Conservation (phyloP, 2,888 invertebrate species). For the Parnassius apollo region DNA sequence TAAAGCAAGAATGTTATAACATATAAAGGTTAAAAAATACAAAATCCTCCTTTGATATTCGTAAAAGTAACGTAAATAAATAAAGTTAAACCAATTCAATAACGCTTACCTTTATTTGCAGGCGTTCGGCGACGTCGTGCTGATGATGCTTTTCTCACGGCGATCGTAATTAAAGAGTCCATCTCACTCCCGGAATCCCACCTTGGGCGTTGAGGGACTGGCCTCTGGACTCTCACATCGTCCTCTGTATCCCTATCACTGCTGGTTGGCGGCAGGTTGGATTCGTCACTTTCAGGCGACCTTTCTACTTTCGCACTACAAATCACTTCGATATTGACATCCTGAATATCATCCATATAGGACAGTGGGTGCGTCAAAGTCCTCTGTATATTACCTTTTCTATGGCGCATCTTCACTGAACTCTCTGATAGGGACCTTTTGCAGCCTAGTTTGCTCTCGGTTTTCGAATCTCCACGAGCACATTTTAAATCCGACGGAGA, state of each 20-base stretch:
- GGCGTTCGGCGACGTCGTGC: conserved; percentile 81
- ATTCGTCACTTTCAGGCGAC: conserved; percentile 71
- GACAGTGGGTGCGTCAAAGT: conserved; percentile 76
- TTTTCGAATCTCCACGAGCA: conserved; percentile 54
- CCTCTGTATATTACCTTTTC: conserved; percentile 73
- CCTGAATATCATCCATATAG: conserved; percentile 57
- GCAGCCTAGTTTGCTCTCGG: conserved; percentile 61
- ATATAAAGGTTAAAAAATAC: too few species aligned
- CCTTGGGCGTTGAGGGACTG: conserved; percentile 55
- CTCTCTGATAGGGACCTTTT: conserved; percentile 73
- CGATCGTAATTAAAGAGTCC: conserved; percentile 83
- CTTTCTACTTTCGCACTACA: conserved; percentile 55
- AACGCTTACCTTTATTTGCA: conserved; percentile 64
- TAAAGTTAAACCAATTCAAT: neutral
- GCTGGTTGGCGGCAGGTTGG: conserved; percentile 72
- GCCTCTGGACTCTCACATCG: conserved; percentile 58
- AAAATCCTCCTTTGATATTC: too few species aligned
- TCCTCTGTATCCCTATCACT: conserved; percentile 78
- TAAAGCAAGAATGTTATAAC: too few species aligned
- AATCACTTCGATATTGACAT: conserved; percentile 59
- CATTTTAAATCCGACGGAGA: conserved; percentile 74
- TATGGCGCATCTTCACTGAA: conserved; percentile 73
- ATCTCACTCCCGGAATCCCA: conserved; percentile 79
- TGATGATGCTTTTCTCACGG: conserved; percentile 84
- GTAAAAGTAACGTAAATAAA: neutral